A percentile compares a stretch with the other conserved stretches of the same genome.
Evolutionary conservation across 2,797 vertebrate genomes (phyloP).

Genomic region (Florisuga fusca): DNA sequence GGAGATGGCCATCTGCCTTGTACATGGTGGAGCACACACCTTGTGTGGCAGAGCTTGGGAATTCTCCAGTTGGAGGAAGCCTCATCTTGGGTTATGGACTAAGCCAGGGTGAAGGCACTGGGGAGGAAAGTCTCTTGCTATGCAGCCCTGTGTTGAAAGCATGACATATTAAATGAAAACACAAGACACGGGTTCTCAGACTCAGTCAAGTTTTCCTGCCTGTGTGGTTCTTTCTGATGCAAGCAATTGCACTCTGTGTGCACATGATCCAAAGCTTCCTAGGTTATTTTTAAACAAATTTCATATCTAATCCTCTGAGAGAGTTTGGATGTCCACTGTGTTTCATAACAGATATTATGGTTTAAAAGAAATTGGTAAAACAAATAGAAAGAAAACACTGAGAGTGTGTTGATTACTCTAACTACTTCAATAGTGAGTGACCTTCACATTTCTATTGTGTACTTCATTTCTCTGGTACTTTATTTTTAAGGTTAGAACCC

Average conservation of each 20-base stretch:
- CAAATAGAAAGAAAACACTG: neutral
- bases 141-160: neutral
- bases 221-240: neutral
- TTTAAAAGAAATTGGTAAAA: neutral
- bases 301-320: neutral
- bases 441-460: fast-evolving
- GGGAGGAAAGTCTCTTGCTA: neutral
- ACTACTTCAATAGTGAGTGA: neutral
- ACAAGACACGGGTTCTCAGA: neutral
- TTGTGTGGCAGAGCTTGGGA: neutral
- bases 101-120: neutral
- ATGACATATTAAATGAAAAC: neutral
- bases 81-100: neutral
- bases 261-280: neutral
- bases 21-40: neutral
- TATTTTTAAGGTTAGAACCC: neutral
- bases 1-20: neutral
- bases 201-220: neutral
- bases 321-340: neutral
- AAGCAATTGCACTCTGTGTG: neutral
- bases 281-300: neutral
- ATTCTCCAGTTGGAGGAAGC: neutral
- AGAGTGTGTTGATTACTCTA: neutral
- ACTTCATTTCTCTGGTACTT: neutral
- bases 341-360: neutral